Evolutionary conservation across 2,797 vertebrate genomes (phyloP), one percentile per base, ranked within the genome.

Genomic region (Helarctos malayanus): DNA sequence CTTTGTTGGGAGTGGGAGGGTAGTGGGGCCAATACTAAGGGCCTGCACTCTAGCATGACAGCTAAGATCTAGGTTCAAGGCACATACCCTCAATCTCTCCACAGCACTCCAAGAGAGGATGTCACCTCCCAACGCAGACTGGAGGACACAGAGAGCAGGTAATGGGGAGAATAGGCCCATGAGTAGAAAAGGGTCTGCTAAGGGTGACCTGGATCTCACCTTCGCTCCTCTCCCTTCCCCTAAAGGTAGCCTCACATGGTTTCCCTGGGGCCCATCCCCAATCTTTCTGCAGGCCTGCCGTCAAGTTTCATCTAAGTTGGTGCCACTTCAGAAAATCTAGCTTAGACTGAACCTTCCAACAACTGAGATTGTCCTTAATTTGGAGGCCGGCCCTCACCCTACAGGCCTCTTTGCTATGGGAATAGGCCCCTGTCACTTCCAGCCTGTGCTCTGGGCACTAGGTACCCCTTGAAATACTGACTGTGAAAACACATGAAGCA

Each of bases 131-230:
- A 10, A 45, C 27, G 7, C 21, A 29, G 27, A 1, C 61, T 12
- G 5, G 49, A n/a, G 49, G 5, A 7, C 41, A 35, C 0, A 1
- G 2, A 8, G 32, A 0, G 0, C 49, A 9, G 32, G 19, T 15
- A 52, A 13, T 5, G 8, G 3, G 29, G 16, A 11, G 38, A 52
- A 35, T 1, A 12, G 25, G 14, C 32, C 23, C 15, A 1, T 0
- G 4, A 54, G 15, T 0, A 15, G 29, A 32, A 68, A 89, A 7
- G 12, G 23, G 5, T 8, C 23, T 3, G 2, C n/a, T 3, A 9
- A 19, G 27, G 8, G 23, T 0, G 6, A 69, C 18, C 25, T 3
- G 0, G 32, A 23, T 18, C 9, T 56, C 47, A 25, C 54, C 23
- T 68, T 12, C 0, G 1, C 13, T 16, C 35, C 41, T 45, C 13